Evolutionary conservation across 2,113 vertebrate species (phyloP).

Genomic region (Halichoeres trimaculatus): DNA sequence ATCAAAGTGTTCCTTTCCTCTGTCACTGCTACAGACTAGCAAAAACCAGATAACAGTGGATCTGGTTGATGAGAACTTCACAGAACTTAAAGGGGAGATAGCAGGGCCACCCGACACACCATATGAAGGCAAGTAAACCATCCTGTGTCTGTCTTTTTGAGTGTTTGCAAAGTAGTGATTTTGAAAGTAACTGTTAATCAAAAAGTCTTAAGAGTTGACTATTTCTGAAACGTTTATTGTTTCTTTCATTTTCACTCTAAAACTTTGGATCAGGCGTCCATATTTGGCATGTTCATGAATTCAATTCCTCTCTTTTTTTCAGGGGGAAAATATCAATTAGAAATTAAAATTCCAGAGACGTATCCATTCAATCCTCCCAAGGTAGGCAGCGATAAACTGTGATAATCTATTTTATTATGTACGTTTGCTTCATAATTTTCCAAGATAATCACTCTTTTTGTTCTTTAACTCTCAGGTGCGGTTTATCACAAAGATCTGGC

Average conservation of each 20-base stretch:
- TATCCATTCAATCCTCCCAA: slow-evolving; percentile 89
- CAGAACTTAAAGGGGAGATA: slow-evolving; percentile 99
- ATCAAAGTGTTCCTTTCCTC: slow-evolving; percentile 2
- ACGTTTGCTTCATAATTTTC: neutral
- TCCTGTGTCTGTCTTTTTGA: slow-evolving; percentile 1
- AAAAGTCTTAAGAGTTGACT: neutral
- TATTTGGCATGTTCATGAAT: neutral
- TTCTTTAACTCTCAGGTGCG: slow-evolving; percentile 89
- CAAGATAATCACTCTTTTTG: neutral
- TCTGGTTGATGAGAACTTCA: slow-evolving; percentile 99
- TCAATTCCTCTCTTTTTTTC: slow-evolving; percentile 13
- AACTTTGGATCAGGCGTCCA: neutral
- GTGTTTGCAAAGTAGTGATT: slow-evolving; percentile 12
- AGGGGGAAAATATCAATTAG: slow-evolving; percentile 87
- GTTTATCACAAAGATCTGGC: slow-evolving; percentile 99
- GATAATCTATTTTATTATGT: neutral
- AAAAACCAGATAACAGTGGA: slow-evolving; percentile 99
- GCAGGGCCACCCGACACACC: slow-evolving; percentile 98
- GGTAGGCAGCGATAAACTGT: slow-evolving; percentile 72
- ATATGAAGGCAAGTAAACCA: slow-evolving; percentile 91
- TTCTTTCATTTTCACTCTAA: neutral
- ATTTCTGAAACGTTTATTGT: neutral
- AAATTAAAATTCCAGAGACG: slow-evolving; percentile 89
- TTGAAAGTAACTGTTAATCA: slow-evolving; percentile 1
- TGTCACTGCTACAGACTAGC: slow-evolving; percentile 89